Percentiles rank a stretch among this genome's conserved stretches.
phyloP scores from a whole-genome alignment of 2,888 invertebrate species.

The Steinernema carpocapsae region DNA sequence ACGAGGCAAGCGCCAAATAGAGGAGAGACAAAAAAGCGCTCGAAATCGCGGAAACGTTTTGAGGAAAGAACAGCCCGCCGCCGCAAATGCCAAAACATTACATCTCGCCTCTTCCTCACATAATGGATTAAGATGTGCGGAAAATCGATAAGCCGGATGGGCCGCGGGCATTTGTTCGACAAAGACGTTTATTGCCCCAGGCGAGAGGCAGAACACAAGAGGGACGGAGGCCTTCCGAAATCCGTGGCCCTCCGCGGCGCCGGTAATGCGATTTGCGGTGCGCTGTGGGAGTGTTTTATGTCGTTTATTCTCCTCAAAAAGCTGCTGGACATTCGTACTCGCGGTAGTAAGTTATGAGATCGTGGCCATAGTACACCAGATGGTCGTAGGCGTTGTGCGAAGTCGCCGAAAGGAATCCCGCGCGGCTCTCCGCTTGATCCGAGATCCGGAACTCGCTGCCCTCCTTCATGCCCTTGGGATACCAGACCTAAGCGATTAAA shows the following conservation, averaged over 20 bases:
- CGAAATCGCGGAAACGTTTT: background rate
- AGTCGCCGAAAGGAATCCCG: conserved; percentile 10
- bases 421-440: conserved; percentile 9
- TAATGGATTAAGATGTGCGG: conserved; percentile 31
- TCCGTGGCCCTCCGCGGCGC: conserved; percentile 4
- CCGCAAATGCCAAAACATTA: conserved; percentile 21
- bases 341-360: conserved; percentile 14
- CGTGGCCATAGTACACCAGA: conserved; percentile 19
- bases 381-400: conserved; percentile 24
- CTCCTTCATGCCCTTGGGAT: conserved; percentile 49
- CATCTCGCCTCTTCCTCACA: conserved; percentile 26
- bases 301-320: conserved; percentile 3
- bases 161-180: conserved; percentile 31
- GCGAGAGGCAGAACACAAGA: background rate
- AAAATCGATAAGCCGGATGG: conserved; percentile 29
- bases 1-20: background rate
- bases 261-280: conserved; percentile 16
- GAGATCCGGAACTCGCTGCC: conserved; percentile 46
- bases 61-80: background rate
- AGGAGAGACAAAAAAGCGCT: too few species aligned
- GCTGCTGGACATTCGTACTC: conserved; percentile 13
- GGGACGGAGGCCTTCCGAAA: conserved; percentile 7
- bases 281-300: conserved; percentile 4
- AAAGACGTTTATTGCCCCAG: conserved; percentile 33
- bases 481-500: conserved; percentile 47